A percentile compares a stretch with the other conserved stretches of the same genome.
Conservation (phyloP, 2,113 vertebrate species). For the Corythaeola cristata region DNA sequence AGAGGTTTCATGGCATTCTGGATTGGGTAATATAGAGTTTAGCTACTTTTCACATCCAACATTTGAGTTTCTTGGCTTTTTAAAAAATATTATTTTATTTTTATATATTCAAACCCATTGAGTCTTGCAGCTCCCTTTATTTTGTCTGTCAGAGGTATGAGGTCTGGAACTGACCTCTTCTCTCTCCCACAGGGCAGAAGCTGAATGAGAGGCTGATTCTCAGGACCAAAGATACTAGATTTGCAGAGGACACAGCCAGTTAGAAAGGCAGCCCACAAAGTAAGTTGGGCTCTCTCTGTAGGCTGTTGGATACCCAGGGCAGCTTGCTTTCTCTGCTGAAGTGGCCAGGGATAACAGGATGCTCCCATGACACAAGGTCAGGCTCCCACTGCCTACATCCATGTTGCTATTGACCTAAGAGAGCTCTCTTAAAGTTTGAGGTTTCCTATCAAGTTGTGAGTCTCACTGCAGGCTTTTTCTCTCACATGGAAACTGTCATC, state of each 20-base stretch:
- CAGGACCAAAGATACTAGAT: background rate
- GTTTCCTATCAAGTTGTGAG: background rate
- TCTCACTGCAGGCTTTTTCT: background rate
- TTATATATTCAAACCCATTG: background rate
- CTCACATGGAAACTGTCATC: background rate
- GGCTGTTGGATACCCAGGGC: background rate
- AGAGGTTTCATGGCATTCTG: background rate
- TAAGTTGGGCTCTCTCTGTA: background rate
- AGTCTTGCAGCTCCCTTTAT: background rate
- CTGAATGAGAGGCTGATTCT: background rate
- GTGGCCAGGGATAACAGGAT: conserved; percentile 18
- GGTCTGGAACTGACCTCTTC: background rate
- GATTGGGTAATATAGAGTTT: background rate
- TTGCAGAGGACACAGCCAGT: background rate
- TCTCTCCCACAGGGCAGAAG: background rate
- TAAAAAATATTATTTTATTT: background rate
- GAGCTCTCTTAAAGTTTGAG: background rate
- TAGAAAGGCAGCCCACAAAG: background rate
- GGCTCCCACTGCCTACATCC: conserved; percentile 5
- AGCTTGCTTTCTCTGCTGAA: background rate
- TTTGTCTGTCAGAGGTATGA: background rate
- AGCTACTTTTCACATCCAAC: background rate
- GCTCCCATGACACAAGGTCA: conserved; percentile 24
- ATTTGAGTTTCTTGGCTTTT: background rate
- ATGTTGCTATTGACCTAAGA: background rate